Evolutionary conservation across 2,113 vertebrate genomes (phyloP), one percentile per base, ranked within the genome.

Genomic region (Collichthys lucidus): DNA sequence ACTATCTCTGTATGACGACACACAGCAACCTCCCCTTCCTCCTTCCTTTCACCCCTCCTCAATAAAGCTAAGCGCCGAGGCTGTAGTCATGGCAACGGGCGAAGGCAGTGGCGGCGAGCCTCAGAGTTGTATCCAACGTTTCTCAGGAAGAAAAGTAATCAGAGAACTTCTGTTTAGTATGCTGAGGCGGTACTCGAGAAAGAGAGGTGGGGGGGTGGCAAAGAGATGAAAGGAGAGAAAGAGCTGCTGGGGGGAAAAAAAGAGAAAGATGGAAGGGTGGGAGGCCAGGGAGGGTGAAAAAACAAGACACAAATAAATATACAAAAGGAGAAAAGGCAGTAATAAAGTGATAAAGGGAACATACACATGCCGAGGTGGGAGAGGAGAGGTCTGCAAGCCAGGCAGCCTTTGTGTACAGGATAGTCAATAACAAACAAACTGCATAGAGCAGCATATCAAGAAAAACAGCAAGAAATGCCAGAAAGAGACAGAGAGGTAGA

Each of bases 121-220:
- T 82, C 67, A 0, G 42, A 93, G 92, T 93, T 92, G 90, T 91
- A 93, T 91, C 88, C 92, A 92, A 80, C 90, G 82, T 93, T 95
- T 95, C 92, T 77, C 86, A 87, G 92, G 93, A 90, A 94, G 92
- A 95, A 94, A 96, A 97, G 95, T 96, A 96, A 96, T 97, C 96
- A 96, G 94, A 94, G 90, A 91, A 87, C 91, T 92, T 90, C 91
- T 94, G 77, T 96, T 99, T 98, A 97, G 96, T 96, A 98, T 97
- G 95, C 96, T 91, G 88, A 81, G 65, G 94, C 92, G 88, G 91
- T 88, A 72, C 70, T 50, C 74, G 87, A 86, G 81, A 77, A 74
- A 71, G 71, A 85, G 83, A 76, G 74, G 70, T 77, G 76, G 78
- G 5, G 2, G 14, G 22, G 15, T 71, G 79, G 74, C n/a, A 66